These are phyloP conservation scores for Clostera curtula DNA, from an alignment of 2,888 invertebrate genomes.

Conservation along the genomic window DNA sequence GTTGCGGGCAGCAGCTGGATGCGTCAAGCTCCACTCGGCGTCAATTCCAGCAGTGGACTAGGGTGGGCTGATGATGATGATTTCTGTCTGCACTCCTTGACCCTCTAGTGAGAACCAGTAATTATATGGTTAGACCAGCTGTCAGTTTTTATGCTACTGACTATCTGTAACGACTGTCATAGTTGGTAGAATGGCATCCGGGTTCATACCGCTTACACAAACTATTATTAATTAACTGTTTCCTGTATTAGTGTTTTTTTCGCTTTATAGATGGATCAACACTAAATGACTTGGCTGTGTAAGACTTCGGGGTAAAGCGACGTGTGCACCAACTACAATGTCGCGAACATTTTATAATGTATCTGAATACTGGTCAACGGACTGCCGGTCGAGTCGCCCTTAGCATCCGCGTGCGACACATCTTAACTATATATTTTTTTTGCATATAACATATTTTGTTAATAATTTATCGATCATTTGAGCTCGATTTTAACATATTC, in stretches of 20 bases:
- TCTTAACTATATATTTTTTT: constrained; percentile 45
- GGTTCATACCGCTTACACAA: too few species aligned
- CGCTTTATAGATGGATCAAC: constrained; percentile 64
- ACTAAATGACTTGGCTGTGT: constrained; percentile 42
- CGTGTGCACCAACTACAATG: constrained; percentile 36
- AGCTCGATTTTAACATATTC: constrained; percentile 54
- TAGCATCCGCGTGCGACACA: constrained; percentile 27
- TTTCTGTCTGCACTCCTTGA: too few species aligned
- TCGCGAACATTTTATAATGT: constrained; percentile 32
- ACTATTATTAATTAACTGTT: too few species aligned
- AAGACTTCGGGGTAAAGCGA: constrained; percentile 27
- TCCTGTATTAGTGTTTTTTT: constrained; percentile 5
- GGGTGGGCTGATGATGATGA: too few species aligned
- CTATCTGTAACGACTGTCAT: too few species aligned
- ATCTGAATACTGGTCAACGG: constrained; percentile 28
- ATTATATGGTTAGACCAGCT: too few species aligned
- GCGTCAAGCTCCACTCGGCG: too few species aligned
- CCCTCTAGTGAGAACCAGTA: too few species aligned
- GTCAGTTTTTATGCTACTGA: too few species aligned
- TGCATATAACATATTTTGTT: constrained; percentile 68
- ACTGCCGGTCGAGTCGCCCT: constrained; percentile 15
- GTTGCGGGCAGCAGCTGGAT: too few species aligned
- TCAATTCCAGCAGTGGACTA: too few species aligned
- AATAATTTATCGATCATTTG: constrained; percentile 58
- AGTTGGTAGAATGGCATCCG: too few species aligned